A percentile compares a stretch with the other conserved stretches of the same genome.
These are phyloP conservation scores for Agrypnus murinus DNA, from an alignment of 2,888 invertebrate genomes.

Conservation along the genomic window DNA sequence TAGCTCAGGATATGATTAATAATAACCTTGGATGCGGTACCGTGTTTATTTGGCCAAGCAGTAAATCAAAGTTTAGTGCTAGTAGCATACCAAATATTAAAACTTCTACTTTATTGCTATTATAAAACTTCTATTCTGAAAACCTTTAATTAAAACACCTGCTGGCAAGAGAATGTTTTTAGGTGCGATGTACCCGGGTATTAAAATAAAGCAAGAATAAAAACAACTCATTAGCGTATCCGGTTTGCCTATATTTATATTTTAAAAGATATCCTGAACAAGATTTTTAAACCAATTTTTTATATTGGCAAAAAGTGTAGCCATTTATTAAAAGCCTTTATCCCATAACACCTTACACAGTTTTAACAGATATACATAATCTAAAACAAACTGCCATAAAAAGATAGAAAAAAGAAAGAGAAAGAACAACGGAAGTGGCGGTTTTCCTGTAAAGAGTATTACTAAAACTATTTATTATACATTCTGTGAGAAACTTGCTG, in stretches of 20 bases:
- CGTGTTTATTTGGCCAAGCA: neutral
- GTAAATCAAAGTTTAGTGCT: neutral
- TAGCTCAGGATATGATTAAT: constrained; percentile 1
- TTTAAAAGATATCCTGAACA: constrained; percentile 3
- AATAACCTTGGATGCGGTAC: neutral
- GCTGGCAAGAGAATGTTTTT: constrained; percentile 11
- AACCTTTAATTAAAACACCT: constrained; percentile 15
- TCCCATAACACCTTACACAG: too few species aligned
- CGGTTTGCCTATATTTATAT: constrained; percentile 3
- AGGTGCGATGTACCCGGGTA: neutral
- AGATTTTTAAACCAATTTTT: neutral
- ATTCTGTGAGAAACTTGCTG: too few species aligned
- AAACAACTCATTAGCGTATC: constrained; percentile 15
- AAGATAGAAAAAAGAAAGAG: too few species aligned
- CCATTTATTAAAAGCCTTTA: too few species aligned
- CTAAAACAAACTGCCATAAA: too few species aligned
- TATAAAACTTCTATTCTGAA: constrained; percentile 4
- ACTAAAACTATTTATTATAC: too few species aligned
- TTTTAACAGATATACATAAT: too few species aligned
- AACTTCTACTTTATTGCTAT: constrained; percentile 7
- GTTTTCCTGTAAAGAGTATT: too few species aligned
- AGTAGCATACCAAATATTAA: constrained; percentile 5
- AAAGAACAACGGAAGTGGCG: too few species aligned
- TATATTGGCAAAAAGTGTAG: too few species aligned
- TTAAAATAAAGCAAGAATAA: constrained; percentile 12